Evolutionary conservation across 2,797 vertebrate species (phyloP), one percentile per base, ranked within the genome.

Genomic region (Helicolenus hilgendorfi): DNA sequence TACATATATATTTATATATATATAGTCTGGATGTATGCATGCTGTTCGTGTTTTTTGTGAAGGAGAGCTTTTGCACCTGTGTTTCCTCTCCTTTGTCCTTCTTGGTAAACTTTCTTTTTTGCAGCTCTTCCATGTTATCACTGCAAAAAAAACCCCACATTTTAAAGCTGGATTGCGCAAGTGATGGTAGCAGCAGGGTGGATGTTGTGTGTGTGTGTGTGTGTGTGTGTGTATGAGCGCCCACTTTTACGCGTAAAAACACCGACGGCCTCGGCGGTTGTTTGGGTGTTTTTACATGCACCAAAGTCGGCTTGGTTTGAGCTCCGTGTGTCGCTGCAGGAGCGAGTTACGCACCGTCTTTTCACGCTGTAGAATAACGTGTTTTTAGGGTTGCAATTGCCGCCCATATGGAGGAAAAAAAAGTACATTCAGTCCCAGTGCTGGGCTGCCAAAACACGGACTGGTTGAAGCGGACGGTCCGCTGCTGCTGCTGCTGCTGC

Each of bases 351-450:
- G 78, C 87, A 77, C 87, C 73, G 77, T 74, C 59, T 69, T 36
- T 11, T 49, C 72, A 86, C 29, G 29, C 86, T 63, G 79, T 59
- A 31, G 76, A 85, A 92, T 71, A 92, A 88, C 88, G 93, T 90
- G 92, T 88, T 87, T 93, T 92, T 87, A 83, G 67, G 87, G 60
- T 87, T 87, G 82, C 85, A 84, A 84, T 85, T 93, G 89, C 91
- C 93, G 94, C 94, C 95, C 95, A 91, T 96, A 94, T 95, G 94
- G 90, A 27, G 45, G 45, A 3, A 35, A 29, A 94, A 93, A 96
- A 95, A 95, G 93, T 95, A 96, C 94, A 95, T 93, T 94, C 88
- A 97, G 96, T 96, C 93, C 96, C 87, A 53, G 87, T 85, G 68
- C 75, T 78, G 72, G 85, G 87, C 58, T 88, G 92, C 84, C 93